Percentiles rank a stretch among this genome's conserved stretches.
These are phyloP conservation scores for Rotaria magnacalcarata DNA, from an alignment of 2,888 invertebrate species.

Conservation along the genomic window DNA sequence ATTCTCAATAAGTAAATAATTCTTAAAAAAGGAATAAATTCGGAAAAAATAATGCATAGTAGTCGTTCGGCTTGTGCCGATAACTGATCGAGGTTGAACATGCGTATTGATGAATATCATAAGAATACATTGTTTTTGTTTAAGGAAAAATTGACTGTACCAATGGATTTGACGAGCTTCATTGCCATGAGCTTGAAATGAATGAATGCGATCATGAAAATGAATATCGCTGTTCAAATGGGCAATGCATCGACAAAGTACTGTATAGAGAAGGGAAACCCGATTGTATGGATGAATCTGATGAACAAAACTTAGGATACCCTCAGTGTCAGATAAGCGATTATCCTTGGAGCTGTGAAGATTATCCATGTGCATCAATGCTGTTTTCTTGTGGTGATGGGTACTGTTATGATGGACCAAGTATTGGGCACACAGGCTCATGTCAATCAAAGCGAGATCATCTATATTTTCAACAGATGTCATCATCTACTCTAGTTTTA, in stretches of 20 bases:
- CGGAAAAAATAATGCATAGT: too few species aligned
- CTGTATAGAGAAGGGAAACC: neutral
- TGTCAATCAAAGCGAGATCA: neutral
- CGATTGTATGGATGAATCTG: neutral
- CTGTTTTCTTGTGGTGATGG: constrained; percentile 23
- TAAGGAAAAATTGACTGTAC: neutral
- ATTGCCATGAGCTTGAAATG: neutral
- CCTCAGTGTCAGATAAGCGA: too few species aligned
- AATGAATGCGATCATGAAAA: neutral
- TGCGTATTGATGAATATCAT: too few species aligned
- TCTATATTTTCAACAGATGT: neutral
- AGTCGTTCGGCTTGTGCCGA: too few species aligned
- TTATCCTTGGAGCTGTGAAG: neutral
- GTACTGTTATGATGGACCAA: neutral
- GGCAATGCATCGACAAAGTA: neutral
- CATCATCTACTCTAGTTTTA: neutral
- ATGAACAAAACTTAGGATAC: neutral
- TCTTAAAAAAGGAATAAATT: too few species aligned
- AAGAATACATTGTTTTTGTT: neutral
- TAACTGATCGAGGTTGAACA: too few species aligned
- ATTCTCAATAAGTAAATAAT: too few species aligned
- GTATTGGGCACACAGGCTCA: neutral
- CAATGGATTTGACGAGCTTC: neutral
- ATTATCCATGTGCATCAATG: neutral
- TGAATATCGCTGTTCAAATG: neutral